Conservation (phyloP, 2,888 invertebrate genomes). For the Apamea sordens region DNA sequence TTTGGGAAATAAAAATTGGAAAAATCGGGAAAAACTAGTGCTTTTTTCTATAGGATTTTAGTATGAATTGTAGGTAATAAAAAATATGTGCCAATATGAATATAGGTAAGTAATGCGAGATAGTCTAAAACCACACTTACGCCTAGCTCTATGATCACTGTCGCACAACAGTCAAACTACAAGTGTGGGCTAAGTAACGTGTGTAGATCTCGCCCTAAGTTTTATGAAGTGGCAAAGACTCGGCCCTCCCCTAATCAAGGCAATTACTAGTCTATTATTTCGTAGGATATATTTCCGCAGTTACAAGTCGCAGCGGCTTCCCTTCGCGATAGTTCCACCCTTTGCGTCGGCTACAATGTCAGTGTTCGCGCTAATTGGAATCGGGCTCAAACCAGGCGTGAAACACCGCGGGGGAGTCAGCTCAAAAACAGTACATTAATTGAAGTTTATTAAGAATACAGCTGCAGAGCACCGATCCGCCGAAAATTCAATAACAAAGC, state of each 20-base stretch:
- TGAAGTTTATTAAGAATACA: neutral
- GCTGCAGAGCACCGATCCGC: neutral
- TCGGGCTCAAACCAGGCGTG: neutral
- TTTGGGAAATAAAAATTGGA: neutral
- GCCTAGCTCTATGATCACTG: neutral
- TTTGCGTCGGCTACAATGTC: neutral
- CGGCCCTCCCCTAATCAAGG: neutral
- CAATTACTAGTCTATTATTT: slow-evolving; percentile 7
- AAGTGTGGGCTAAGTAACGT: neutral
- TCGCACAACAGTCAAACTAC: neutral
- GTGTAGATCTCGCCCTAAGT: neutral
- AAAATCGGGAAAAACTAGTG: neutral
- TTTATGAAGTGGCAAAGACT: neutral
- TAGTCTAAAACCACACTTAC: neutral
- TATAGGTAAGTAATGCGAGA: neutral
- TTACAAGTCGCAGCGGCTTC: slow-evolving; percentile 8
- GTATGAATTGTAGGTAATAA: neutral
- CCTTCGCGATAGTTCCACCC: slow-evolving; percentile 9
- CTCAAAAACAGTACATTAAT: slow-evolving; percentile 5
- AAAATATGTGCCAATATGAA: neutral
- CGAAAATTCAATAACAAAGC: neutral
- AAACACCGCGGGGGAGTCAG: neutral
- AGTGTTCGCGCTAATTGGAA: slow-evolving; percentile 21
- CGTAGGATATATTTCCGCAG: neutral
- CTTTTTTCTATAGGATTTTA: neutral